A percentile compares a stretch with the other conserved stretches of the same genome.
phyloP scores from a whole-genome alignment of 2,888 invertebrate species.

The Lasioglossum morio region DNA sequence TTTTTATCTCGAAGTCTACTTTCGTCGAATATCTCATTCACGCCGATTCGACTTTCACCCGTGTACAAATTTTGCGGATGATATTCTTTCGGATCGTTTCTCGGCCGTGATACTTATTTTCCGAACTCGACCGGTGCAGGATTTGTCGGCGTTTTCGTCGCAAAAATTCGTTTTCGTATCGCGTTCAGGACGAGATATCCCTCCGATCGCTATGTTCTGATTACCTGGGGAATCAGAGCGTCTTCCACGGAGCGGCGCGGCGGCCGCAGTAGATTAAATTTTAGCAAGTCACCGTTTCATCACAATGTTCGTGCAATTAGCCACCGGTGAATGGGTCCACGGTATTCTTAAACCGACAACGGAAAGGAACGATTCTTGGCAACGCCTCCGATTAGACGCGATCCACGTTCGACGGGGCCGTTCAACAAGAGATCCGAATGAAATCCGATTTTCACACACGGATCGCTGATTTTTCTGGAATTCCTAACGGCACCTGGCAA shows the following conservation, averaged over 20 bases:
- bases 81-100: slow-evolving; percentile 1
- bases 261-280: slow-evolving; percentile 62
- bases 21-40: slow-evolving; percentile 39
- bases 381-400: background rate
- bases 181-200: slow-evolving; percentile 51
- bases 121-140: background rate
- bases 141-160: slow-evolving; percentile 3
- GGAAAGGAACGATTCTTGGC: background rate
- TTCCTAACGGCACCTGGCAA: background rate
- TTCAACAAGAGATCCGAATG: background rate
- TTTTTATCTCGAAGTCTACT: slow-evolving; percentile 19
- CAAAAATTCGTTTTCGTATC: slow-evolving; percentile 58
- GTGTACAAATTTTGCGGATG: background rate
- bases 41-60: slow-evolving; percentile 42
- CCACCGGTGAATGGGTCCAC: slow-evolving; percentile 44
- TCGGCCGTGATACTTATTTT: background rate
- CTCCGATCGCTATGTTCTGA: slow-evolving; percentile 72
- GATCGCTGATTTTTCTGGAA: background rate
- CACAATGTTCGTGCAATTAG: slow-evolving; percentile 59
- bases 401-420: background rate
- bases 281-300: slow-evolving; percentile 57
- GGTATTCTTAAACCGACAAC: slow-evolving; percentile 28
- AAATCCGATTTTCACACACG: background rate
- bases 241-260: slow-evolving; percentile 29
- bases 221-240: slow-evolving; percentile 72